These are phyloP conservation scores for Otis tarda DNA, from an alignment of 2,113 vertebrate genomes.

Conservation along the genomic window DNA sequence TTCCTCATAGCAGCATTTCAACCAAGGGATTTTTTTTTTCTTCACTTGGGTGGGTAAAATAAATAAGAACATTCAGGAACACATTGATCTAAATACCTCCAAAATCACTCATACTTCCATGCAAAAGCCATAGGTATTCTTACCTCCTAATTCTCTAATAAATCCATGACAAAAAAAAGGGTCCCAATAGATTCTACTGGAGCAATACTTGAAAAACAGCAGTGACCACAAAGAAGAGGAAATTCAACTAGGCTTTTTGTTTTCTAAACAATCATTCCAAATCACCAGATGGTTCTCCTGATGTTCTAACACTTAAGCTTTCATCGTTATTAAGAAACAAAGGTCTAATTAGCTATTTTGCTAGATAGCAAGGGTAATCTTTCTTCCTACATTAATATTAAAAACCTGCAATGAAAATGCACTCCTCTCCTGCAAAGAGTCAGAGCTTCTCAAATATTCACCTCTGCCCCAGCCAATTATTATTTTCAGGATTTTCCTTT, in stretches of 20 bases:
- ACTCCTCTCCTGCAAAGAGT: background rate
- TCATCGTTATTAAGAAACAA: background rate
- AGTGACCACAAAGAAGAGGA: background rate
- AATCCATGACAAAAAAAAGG: background rate
- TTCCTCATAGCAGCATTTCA: background rate
- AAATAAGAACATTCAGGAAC: background rate
- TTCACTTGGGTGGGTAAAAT: background rate
- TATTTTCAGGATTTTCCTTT: background rate
- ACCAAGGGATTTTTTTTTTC: background rate
- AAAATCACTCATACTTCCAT: background rate
- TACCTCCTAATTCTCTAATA: constrained; percentile 1
- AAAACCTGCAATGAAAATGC: background rate
- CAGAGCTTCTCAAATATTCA: background rate
- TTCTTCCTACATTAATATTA: background rate
- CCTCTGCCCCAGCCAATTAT: background rate
- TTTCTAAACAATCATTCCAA: background rate
- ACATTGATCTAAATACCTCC: background rate
- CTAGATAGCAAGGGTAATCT: background rate
- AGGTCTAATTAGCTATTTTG: constrained; percentile 20
- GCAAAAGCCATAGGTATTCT: background rate
- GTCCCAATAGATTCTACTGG: background rate
- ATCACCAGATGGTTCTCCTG: background rate
- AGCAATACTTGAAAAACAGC: background rate
- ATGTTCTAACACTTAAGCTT: background rate
- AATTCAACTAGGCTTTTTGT: background rate